Evolutionary conservation across 2,888 invertebrate species (phyloP), one percentile per base, ranked within the genome.

Genomic region (Phaedon cochleariae): DNA sequence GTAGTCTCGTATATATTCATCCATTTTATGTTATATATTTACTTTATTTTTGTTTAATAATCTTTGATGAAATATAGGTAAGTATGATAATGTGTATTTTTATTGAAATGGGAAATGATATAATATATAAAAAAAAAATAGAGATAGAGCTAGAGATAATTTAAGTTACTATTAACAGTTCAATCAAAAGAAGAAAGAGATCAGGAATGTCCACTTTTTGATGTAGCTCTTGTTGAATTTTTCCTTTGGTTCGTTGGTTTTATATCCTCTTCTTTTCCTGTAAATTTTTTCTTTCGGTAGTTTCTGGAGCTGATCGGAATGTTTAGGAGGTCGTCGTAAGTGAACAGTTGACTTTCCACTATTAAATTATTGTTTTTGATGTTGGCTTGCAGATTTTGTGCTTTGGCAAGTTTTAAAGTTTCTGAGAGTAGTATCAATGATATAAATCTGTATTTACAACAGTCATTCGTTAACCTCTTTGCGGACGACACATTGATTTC

Each of bases 381-480:
- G 48, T 48, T 48, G 48, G 48, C 48, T 48, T 48, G n/a, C 10
- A 48, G 48, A 48, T 48, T 48, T 48, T 17, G 48, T 48, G 48
- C 48, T 48, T 48, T 48, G 2, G 48, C 48, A 48, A 17, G 10
- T 48, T 48, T 48, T 17, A 48, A 48, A 5, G 17, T 48, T 48
- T 48, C 48, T 48, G 48, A 48, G 48, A 48, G 18, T 20, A 48
- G n/a, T n/a, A n/a, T n/a, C n/a, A n/a, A n/a, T n/a, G n/a, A n/a
- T n/a, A n/a, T n/a, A n/a, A n/a, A n/a, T n/a, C n/a, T n/a, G n/a
- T n/a, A n/a, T n/a, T n/a, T n/a, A n/a, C n/a, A n/a, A n/a, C n/a
- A n/a, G n/a, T n/a, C n/a, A n/a, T n/a, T n/a, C n/a, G n/a, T n/a
- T n/a, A n/a, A n/a, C n/a, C n/a, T n/a, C n/a, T n/a, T n/a, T n/a